phyloP scores from a whole-genome alignment of 2,797 vertebrate genomes.

The Coranthus polyacanthus region DNA sequence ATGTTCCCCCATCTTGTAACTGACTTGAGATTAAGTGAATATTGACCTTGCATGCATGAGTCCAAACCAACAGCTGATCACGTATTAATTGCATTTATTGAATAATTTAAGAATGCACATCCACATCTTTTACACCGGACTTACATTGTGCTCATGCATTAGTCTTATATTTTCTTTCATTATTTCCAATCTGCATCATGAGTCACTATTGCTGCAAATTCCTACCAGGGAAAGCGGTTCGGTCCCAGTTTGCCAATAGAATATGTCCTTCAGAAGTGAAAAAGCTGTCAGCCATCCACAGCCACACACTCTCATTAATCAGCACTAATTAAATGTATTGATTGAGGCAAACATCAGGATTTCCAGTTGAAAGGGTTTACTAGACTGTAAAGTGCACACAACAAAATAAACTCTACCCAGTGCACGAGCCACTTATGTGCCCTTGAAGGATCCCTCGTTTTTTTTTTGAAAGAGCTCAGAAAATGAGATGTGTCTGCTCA shows the following conservation, averaged over 20 bases:
- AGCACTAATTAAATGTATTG: slow-evolving; percentile 94
- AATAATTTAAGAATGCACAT: slow-evolving; percentile 36
- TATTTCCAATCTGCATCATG: slow-evolving; percentile 25
- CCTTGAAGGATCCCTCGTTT: slow-evolving; percentile 68
- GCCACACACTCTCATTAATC: slow-evolving; percentile 89
- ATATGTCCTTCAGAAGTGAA: slow-evolving; percentile 80
- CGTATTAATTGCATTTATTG: slow-evolving; percentile 50
- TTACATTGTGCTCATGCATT: slow-evolving; percentile 8
- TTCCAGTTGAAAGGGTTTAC: slow-evolving; percentile 81
- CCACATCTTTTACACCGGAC: slow-evolving; percentile 20
- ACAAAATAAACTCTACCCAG: slow-evolving; percentile 45
- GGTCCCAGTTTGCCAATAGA: slow-evolving; percentile 71
- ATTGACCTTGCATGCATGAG: slow-evolving; percentile 31
- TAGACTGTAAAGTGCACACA: slow-evolving; percentile 76
- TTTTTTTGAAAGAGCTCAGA: slow-evolving; percentile 56
- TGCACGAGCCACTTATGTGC: slow-evolving; percentile 56
- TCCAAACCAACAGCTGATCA: slow-evolving; percentile 41
- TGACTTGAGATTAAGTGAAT: slow-evolving; percentile 53
- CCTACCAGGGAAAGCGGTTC: slow-evolving; percentile 35
- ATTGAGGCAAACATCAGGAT: slow-evolving; percentile 85
- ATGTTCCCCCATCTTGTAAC: slow-evolving; percentile 52
- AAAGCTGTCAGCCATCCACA: slow-evolving; percentile 80
- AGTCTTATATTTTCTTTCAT: slow-evolving; percentile 13
- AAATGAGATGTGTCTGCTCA: slow-evolving; percentile 72
- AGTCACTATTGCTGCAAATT: slow-evolving; percentile 34